Percentiles rank a stretch among this genome's conserved stretches.
Conservation (phyloP, 2,888 invertebrate species). For the Plusia festucae region DNA sequence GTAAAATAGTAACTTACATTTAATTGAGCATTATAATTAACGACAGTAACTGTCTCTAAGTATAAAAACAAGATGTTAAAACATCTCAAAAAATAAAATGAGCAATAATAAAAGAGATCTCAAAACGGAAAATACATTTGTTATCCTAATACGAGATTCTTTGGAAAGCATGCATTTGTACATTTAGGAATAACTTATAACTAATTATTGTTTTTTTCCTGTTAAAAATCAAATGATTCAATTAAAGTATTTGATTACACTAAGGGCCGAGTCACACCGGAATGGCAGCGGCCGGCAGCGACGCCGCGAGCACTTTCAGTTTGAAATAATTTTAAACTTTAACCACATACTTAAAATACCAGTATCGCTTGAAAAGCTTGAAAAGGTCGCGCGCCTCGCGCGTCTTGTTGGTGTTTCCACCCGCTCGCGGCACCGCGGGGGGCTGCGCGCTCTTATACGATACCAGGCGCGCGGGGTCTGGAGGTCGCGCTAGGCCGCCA, state of each 20-base stretch:
- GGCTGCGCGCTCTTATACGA: too few species aligned
- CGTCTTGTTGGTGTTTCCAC: too few species aligned
- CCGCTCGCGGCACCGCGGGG: too few species aligned
- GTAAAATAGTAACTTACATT: conserved; percentile 44
- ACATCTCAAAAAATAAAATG: conserved; percentile 63
- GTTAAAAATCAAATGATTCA: not conserved
- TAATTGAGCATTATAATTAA: conserved; percentile 63
- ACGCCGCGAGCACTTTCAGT: too few species aligned
- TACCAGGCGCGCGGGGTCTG: too few species aligned
- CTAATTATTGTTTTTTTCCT: conserved; percentile 6
- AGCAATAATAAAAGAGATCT: conserved; percentile 81
- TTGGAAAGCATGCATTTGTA: conserved; percentile 88
- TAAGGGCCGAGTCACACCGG: too few species aligned
- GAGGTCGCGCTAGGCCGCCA: too few species aligned
- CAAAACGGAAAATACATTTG: conserved; percentile 75
- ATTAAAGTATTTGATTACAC: not conserved
- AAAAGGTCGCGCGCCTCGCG: too few species aligned
- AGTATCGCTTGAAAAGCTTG: too few species aligned
- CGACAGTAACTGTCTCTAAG: conserved; percentile 75
- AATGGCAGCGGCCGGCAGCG: too few species aligned
- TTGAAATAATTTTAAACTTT: too few species aligned
- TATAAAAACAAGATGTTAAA: conserved; percentile 51
- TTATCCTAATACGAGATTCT: conserved; percentile 82
- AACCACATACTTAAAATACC: too few species aligned
- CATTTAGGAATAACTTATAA: conserved; percentile 61